Conservation (phyloP, 2,888 invertebrate genomes). For the Hylaea fasciaria region DNA sequence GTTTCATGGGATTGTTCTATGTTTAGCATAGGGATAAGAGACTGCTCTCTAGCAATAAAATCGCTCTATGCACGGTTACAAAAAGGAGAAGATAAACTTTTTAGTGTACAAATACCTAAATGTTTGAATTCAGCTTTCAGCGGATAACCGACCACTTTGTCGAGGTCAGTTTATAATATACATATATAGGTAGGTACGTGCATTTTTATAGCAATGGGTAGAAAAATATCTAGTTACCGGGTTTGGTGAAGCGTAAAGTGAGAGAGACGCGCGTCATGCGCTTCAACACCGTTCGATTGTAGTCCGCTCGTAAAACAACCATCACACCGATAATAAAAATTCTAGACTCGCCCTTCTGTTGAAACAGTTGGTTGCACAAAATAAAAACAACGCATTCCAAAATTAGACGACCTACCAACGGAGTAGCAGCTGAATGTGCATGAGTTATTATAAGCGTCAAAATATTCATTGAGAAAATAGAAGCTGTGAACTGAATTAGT, state of each 20-base stretch:
- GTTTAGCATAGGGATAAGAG: no score
- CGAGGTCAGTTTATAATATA: no score
- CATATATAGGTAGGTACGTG: no score
- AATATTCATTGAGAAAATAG: slow-evolving; percentile 10
- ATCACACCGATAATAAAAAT: slow-evolving; percentile 15
- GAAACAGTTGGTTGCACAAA: slow-evolving; percentile 25
- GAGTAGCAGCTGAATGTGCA: slow-evolving; percentile 22
- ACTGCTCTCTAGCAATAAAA: no score
- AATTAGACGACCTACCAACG: slow-evolving; percentile 33
- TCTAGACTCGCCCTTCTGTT: slow-evolving; percentile 26
- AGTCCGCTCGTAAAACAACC: slow-evolving; percentile 21
- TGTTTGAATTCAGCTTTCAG: no score
- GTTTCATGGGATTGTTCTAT: no score
- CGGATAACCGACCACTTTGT: no score
- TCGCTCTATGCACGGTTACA: no score
- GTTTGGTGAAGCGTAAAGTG: slow-evolving; percentile 6
- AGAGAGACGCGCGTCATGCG: slow-evolving; percentile 6
- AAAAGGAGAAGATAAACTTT: no score
- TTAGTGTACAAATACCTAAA: no score
- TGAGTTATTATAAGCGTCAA: slow-evolving; percentile 13
- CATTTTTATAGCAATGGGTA: neutral
- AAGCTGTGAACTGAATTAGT: slow-evolving; percentile 8
- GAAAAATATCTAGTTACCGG: slow-evolving; percentile 5
- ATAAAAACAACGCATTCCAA: slow-evolving; percentile 28
- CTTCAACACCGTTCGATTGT: slow-evolving; percentile 18